Conservation (phyloP, 2,888 invertebrate species). For the Stegophylla sp. region DNA sequence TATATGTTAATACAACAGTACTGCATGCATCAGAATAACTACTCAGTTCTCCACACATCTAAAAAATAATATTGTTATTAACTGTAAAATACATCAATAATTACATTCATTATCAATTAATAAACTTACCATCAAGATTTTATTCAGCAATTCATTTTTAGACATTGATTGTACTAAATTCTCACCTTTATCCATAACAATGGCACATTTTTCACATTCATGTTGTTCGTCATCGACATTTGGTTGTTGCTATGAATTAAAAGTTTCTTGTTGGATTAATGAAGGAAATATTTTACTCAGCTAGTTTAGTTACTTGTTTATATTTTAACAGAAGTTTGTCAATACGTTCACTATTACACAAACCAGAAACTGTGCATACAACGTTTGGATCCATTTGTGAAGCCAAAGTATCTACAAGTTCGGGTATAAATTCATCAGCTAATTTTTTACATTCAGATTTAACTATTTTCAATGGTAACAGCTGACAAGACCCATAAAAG, state of each 20-base stretch:
- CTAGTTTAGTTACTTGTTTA: conserved; percentile 5
- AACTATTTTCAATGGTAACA: conserved; percentile 78
- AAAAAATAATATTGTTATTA: conserved; percentile 61
- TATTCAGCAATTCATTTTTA: conserved; percentile 70
- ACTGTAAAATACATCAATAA: not conserved
- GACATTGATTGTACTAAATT: conserved; percentile 68
- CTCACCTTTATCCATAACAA: conserved; percentile 68
- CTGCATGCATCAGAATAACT: conserved; percentile 82
- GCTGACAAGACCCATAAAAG: conserved; percentile 84
- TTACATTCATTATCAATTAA: not conserved
- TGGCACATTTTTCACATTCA: conserved; percentile 67
- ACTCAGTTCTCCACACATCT: conserved; percentile 74
- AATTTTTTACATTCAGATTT: conserved; percentile 78
- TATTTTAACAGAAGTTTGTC: conserved; percentile 69
- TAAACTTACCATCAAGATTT: conserved; percentile 67
- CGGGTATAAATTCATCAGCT: conserved; percentile 85
- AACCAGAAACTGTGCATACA: conserved; percentile 85
- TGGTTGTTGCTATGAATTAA: conserved; percentile 5
- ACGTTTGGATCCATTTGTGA: conserved; percentile 91
- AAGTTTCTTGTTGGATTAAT: conserved; percentile 3
- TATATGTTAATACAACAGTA: conserved; percentile 76
- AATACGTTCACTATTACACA: conserved; percentile 80
- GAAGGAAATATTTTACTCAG: not conserved
- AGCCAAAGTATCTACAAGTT: conserved; percentile 83
- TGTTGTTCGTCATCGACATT: conserved; percentile 14